A percentile compares a stretch with the other conserved stretches of the same genome.
phyloP scores from a whole-genome alignment of 2,797 vertebrate genomes.

The Australoheros facetus region DNA sequence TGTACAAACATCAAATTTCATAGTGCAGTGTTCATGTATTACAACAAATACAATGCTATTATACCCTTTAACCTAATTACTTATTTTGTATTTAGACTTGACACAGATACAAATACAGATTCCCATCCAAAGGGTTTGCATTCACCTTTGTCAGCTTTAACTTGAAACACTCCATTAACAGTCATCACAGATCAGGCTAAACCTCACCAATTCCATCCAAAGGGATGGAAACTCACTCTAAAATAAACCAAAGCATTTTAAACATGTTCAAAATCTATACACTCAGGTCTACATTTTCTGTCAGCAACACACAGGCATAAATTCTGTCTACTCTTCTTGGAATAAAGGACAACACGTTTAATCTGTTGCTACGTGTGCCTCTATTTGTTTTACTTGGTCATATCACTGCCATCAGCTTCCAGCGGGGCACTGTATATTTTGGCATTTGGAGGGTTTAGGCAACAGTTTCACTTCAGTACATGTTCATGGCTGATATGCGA shows the following conservation, averaged over 20 bases:
- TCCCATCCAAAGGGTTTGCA: background rate
- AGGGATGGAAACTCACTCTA: background rate
- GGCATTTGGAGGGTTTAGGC: background rate
- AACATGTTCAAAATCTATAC: slow-evolving; percentile 2
- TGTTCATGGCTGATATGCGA: slow-evolving; percentile 1
- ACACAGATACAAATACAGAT: background rate
- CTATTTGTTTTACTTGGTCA: background rate
- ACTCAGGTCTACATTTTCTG: background rate
- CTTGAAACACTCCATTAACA: background rate
- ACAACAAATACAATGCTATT: background rate
- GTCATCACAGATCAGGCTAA: background rate
- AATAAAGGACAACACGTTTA: slow-evolving; percentile 6
- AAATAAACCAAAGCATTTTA: slow-evolving; percentile 10
- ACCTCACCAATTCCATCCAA: background rate
- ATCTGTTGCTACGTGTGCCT: background rate
- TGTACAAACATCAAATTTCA: slow-evolving; percentile 17
- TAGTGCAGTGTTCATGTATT: background rate
- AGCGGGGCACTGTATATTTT: slow-evolving; percentile 2
- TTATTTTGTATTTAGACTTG: background rate
- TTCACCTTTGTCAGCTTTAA: background rate
- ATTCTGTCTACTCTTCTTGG: background rate
- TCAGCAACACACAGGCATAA: background rate
- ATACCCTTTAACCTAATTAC: background rate
- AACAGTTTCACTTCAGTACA: background rate
- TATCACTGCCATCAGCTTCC: background rate